Percentiles rank a stretch among this genome's conserved stretches.
These are phyloP conservation scores for Cyphomyrus plagiostoma DNA, from an alignment of 2,113 vertebrate species.

Conservation along the genomic window DNA sequence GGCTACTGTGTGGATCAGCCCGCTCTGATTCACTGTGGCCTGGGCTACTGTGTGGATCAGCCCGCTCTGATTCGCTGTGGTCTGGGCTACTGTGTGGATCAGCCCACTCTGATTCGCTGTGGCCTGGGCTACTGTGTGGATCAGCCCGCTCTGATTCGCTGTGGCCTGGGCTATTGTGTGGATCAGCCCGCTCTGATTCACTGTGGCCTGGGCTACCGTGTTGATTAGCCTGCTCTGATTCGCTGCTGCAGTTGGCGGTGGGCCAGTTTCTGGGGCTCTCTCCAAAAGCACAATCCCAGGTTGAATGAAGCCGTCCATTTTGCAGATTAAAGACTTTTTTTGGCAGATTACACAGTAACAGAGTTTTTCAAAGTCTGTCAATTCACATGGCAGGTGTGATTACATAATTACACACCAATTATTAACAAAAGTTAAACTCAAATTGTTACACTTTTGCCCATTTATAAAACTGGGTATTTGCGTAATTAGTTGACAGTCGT, in stretches of 20 bases:
- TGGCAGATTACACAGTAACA: not conserved
- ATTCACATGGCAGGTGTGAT: not conserved
- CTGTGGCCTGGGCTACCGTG: not conserved
- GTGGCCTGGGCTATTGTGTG: not conserved
- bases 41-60: too few relatives aligned
- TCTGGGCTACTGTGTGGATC: too few relatives aligned
- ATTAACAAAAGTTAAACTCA: not conserved
- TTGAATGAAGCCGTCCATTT: not conserved
- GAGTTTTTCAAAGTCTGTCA: not conserved
- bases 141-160: too few relatives aligned
- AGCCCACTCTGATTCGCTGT: too few relatives aligned
- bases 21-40: too few relatives aligned
- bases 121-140: too few relatives aligned
- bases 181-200: too few relatives aligned
- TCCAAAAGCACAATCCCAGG: not conserved
- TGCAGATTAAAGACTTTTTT: not conserved
- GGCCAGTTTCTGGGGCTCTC: not conserved
- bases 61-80: too few relatives aligned
- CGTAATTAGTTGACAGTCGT: not conserved
- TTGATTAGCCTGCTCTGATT: not conserved
- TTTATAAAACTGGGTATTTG: not conserved
- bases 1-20: too few relatives aligned
- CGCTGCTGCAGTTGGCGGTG: not conserved
- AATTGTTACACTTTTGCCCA: not conserved
- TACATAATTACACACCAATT: not conserved